Percentiles rank a stretch among this genome's conserved stretches.
Evolutionary conservation across 2,113 vertebrate species (phyloP).

Genomic region (Sitta europaea): DNA sequence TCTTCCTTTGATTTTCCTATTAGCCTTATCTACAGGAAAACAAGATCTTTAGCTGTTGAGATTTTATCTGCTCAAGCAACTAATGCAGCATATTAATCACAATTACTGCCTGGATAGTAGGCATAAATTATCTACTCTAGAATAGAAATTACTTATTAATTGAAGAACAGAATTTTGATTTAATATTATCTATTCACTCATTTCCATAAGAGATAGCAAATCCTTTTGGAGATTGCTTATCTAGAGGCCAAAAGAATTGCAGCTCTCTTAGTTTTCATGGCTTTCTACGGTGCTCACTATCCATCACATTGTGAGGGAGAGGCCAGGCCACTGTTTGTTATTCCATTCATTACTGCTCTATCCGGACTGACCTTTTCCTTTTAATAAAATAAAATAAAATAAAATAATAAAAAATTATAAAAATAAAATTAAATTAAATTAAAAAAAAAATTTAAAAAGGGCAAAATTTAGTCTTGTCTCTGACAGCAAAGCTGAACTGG

Average conservation of each 20-base stretch:
- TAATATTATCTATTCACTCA: neutral
- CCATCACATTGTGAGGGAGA: neutral
- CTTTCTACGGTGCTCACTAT: neutral
- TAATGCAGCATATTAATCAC: conserved; percentile 22
- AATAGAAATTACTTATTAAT: neutral
- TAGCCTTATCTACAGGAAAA: conserved; percentile 31
- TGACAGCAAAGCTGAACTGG: neutral
- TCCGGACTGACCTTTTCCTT: neutral
- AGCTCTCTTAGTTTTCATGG: neutral
- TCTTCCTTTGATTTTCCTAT: conserved; percentile 25
- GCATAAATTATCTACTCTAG: neutral
- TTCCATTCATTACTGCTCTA: neutral
- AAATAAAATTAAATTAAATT: too few species aligned
- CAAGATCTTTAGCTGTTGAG: neutral
- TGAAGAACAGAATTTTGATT: neutral
- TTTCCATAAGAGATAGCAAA: neutral
- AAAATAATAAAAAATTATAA: too few species aligned
- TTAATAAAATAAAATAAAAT: neutral
- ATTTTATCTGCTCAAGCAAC: conserved; percentile 27
- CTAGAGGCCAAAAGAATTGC: neutral
- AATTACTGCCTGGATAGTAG: neutral
- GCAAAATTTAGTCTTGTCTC: neutral
- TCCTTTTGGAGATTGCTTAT: neutral
- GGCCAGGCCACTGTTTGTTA: neutral
- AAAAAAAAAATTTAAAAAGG: neutral